Evolutionary conservation across 2,113 vertebrate species (phyloP), one percentile per base, ranked within the genome.

Genomic region (Clarias magur): DNA sequence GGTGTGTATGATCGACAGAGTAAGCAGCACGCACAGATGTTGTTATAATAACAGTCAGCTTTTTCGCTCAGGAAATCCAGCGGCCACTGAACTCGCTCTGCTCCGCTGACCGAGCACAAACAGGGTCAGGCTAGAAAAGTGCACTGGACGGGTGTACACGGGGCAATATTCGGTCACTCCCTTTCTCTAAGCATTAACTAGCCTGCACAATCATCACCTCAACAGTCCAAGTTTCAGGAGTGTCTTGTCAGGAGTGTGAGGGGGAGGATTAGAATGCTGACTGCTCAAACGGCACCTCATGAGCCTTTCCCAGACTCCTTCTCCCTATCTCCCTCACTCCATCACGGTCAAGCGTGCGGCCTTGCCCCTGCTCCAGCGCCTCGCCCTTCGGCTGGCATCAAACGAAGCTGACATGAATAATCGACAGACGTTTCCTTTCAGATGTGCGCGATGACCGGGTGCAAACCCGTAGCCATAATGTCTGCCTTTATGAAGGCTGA

Each of bases 181-280:
- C 80, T 59, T 63, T 80, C 17, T 72, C 34, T 82, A 82, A 82
- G 84, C 84, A 76, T 88, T 75, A 88, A 88, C 86, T 42, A 67
- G 79, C 76, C 85, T 94, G 93, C 93, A 92, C 89, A 94, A 90
- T 94, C 94, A 94, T 94, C 93, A 92, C 92, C 92, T 93, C 92
- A 34, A 34, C 30, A 91, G 91, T 91, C 88, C 88, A 80, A 88
- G 91, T 90, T 91, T 92, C 91, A 93, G 91, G 89, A 93, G 91
- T 93, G 83, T 89, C 92, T 83, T 90, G 90, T 91, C 91, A 86
- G 90, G 88, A 91, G 90, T 85, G 56, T 89, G 84, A 57, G 86
- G 60, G 85, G 85, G 90, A 82, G 90, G 85, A 87, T 68, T 27
- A 89, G 76, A 84, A 81, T 88, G 90, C 88, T 91, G 87, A 91